Percentiles rank a stretch among this genome's conserved stretches.
phyloP scores from a whole-genome alignment of 2,113 vertebrate species.

The Nanorana parkeri region DNA sequence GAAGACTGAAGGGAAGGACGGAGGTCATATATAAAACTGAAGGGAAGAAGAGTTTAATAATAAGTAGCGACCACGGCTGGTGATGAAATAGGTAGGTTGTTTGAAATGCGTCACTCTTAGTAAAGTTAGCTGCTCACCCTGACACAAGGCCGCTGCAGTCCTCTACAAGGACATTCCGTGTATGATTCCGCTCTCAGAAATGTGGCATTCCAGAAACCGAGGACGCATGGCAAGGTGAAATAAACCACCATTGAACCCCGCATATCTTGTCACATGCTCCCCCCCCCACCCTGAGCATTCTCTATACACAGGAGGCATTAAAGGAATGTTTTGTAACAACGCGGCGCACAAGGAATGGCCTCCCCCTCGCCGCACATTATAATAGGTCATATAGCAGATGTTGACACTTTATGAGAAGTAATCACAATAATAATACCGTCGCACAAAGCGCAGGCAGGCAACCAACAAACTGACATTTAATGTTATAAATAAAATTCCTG shows the following conservation, averaged over 20 bases:
- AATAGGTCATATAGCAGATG: neutral
- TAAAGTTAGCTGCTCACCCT: too few relatives aligned
- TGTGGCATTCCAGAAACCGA: neutral
- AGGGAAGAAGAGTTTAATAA: too few relatives aligned
- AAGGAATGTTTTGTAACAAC: neutral
- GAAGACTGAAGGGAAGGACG: too few relatives aligned
- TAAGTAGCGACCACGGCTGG: too few relatives aligned
- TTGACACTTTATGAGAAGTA: neutral
- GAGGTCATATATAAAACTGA: too few relatives aligned
- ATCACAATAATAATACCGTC: slow-evolving; percentile 17
- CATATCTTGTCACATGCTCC: neutral
- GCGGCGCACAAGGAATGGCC: neutral
- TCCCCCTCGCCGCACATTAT: slow-evolving; percentile 1
- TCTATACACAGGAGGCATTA: neutral
- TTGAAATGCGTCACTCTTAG: too few relatives aligned
- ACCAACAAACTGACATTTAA: neutral
- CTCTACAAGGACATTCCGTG: too few relatives aligned
- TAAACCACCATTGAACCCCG: too few relatives aligned
- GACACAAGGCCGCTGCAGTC: too few relatives aligned
- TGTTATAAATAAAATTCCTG: neutral
- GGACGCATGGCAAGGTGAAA: neutral
- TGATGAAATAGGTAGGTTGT: too few relatives aligned
- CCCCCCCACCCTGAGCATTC: neutral
- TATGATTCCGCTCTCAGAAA: neutral
- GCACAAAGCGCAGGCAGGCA: slow-evolving; percentile 1